Evolutionary conservation across 2,888 invertebrate genomes (phyloP).

Genomic region (Slavum lentiscoides): DNA sequence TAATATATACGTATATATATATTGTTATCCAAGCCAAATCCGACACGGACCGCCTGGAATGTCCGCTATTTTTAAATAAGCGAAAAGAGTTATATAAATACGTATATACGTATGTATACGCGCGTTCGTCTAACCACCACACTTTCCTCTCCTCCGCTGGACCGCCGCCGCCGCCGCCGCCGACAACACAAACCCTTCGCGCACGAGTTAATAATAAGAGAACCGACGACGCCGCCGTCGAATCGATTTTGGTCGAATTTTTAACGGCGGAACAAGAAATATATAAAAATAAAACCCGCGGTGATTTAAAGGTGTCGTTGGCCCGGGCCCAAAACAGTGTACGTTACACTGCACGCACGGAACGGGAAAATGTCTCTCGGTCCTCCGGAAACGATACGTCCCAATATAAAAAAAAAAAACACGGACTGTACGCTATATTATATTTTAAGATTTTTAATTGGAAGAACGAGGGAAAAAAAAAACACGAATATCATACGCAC

Average conservation of each 20-base stretch:
- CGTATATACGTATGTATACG: background rate
- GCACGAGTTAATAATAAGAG: slow-evolving; percentile 32
- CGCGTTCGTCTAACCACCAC: background rate
- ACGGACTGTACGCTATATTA: slow-evolving; percentile 29
- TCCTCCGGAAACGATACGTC: slow-evolving; percentile 51
- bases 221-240: slow-evolving; percentile 1
- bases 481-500: background rate
- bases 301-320: slow-evolving; percentile 53
- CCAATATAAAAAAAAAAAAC: slow-evolving; percentile 24
- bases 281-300: slow-evolving; percentile 48
- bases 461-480: slow-evolving; percentile 6
- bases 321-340: slow-evolving; percentile 40
- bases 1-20: too few species aligned
- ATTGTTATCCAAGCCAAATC: slow-evolving; percentile 49
- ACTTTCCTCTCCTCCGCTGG: background rate
- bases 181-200: background rate
- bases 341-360: slow-evolving; percentile 23
- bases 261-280: slow-evolving; percentile 35
- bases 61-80: slow-evolving; percentile 54
- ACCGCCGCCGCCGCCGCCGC: too few species aligned
- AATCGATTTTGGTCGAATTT: slow-evolving; percentile 52
- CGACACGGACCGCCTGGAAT: slow-evolving; percentile 53
- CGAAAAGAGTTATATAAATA: slow-evolving; percentile 2
- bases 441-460: slow-evolving; percentile 35
- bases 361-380: slow-evolving; percentile 22